Evolutionary conservation across 2,888 invertebrate species (phyloP).

Genomic region (Panopea generosa): DNA sequence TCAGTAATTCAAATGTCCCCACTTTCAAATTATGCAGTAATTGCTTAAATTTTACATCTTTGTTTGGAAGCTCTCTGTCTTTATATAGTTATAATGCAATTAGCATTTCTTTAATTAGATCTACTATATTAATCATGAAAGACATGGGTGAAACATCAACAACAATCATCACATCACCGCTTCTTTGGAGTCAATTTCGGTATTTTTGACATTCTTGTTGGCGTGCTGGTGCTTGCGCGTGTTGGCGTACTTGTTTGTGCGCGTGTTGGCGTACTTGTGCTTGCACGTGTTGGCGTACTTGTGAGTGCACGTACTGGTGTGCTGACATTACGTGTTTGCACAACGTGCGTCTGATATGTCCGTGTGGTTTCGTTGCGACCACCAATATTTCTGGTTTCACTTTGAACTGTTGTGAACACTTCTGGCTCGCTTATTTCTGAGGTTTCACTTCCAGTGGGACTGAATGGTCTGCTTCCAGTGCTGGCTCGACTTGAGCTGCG

Average conservation of each 20-base stretch:
- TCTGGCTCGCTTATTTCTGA: conserved; percentile 80
- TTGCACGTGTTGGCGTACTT: conserved; percentile 61
- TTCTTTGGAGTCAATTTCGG: conserved; percentile 76
- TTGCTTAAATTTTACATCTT: too few relatives aligned
- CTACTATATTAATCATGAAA: conserved; percentile 31
- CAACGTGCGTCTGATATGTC: conserved; percentile 82
- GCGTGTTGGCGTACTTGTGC: conserved; percentile 53
- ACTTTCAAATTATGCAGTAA: too few relatives aligned
- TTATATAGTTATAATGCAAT: too few relatives aligned
- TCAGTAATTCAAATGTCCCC: too few relatives aligned
- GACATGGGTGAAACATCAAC: conserved; percentile 31
- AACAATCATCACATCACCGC: conserved; percentile 40
- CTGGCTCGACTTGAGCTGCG: conserved; percentile 88
- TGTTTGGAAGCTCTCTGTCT: too few relatives aligned
- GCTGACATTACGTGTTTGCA: conserved; percentile 75
- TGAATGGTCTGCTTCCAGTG: conserved; percentile 91
- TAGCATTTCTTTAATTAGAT: too few relatives aligned
- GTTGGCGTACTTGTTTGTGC: conserved; percentile 65
- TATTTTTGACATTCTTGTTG: conserved; percentile 78
- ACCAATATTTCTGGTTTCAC: conserved; percentile 77
- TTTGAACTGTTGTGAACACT: conserved; percentile 82
- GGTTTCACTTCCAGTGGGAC: conserved; percentile 94
- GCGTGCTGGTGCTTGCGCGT: conserved; percentile 50
- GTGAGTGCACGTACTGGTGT: conserved; percentile 62
- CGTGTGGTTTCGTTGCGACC: conserved; percentile 82